Evolutionary conservation across 2,797 vertebrate species (phyloP).

Genomic region (Mallotus villosus): DNA sequence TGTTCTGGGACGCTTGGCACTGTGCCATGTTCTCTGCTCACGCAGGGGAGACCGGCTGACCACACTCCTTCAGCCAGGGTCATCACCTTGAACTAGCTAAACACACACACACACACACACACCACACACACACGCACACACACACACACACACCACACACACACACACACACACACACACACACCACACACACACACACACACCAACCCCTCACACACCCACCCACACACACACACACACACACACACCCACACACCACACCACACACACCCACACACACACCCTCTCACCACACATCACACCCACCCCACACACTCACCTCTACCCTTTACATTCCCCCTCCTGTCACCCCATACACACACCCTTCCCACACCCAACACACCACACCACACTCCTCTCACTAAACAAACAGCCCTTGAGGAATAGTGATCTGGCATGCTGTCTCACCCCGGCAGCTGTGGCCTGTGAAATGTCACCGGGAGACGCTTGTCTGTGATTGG

Average conservation of each 20-base stretch:
- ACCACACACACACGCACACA: conserved; percentile 17
- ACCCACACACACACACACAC: conserved; percentile 19
- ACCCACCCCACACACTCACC: too few relatives aligned
- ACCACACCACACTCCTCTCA: conserved; percentile 1
- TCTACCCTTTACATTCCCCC: not conserved
- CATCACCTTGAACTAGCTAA: conserved; percentile 4
- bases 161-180: too few relatives aligned
- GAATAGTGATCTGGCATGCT: conserved; percentile 73
- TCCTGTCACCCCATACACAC: conserved; percentile 10
- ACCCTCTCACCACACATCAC: not conserved
- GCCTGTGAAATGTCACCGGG: conserved; percentile 75
- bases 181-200: too few relatives aligned
- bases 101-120: conserved; percentile 28
- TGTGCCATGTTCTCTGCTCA: too few relatives aligned
- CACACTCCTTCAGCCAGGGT: conserved; percentile 16
- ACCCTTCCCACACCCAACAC: conserved; percentile 11
- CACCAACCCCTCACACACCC: too few relatives aligned
- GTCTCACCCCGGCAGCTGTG: conserved; percentile 76
- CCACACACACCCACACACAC: too few relatives aligned
- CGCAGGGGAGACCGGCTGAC: conserved; percentile 35
- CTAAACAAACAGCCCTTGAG: conserved; percentile 75
- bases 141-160: too few relatives aligned
- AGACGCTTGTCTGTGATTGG: conserved; percentile 64
- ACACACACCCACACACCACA: conserved; percentile 6
- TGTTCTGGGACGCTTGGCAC: too few relatives aligned